Percentiles rank a stretch among this genome's conserved stretches.
These are phyloP conservation scores for Hipparchia semele DNA, from an alignment of 2,888 invertebrate species.

Conservation along the genomic window DNA sequence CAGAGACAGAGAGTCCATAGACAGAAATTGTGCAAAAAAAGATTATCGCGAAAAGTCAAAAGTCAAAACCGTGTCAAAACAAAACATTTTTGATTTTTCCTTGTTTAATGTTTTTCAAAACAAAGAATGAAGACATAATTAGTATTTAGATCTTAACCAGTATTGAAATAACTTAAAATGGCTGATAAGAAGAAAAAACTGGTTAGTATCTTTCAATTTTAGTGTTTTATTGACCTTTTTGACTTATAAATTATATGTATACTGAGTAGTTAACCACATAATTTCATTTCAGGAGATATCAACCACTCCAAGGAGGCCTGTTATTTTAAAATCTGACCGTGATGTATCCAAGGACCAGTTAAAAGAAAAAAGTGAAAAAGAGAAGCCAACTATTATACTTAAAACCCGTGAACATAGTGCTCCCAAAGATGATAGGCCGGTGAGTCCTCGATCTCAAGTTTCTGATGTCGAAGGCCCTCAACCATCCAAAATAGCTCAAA, in stretches of 20 bases:
- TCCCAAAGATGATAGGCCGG: constrained; percentile 81
- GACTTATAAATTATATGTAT: not conserved
- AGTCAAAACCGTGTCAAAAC: too few species aligned
- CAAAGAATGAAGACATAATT: too few species aligned
- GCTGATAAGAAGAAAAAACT: constrained; percentile 80
- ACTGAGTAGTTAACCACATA: not conserved
- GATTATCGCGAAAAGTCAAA: too few species aligned
- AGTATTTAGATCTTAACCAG: not conserved
- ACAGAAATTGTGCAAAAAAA: too few species aligned
- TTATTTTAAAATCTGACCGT: constrained; percentile 78
- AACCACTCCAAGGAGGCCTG: constrained; percentile 62
- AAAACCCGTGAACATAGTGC: constrained; percentile 85
- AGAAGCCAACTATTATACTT: constrained; percentile 86
- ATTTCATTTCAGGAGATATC: constrained; percentile 57
- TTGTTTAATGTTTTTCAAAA: too few species aligned
- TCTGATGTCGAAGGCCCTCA: constrained; percentile 61
- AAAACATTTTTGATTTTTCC: too few species aligned
- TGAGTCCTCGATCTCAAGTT: constrained; percentile 83
- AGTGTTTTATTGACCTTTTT: not conserved
- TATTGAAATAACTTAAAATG: constrained; percentile 42
- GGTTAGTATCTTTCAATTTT: constrained; percentile 42
- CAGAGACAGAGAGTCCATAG: too few species aligned
- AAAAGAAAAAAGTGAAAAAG: constrained; percentile 72
- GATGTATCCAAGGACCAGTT: constrained; percentile 63
- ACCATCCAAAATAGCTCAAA: constrained; percentile 75